Evolutionary conservation across 1,140 invertebrate species (phyloP).

Genomic region (Akabosia matsudoensis): DNA sequence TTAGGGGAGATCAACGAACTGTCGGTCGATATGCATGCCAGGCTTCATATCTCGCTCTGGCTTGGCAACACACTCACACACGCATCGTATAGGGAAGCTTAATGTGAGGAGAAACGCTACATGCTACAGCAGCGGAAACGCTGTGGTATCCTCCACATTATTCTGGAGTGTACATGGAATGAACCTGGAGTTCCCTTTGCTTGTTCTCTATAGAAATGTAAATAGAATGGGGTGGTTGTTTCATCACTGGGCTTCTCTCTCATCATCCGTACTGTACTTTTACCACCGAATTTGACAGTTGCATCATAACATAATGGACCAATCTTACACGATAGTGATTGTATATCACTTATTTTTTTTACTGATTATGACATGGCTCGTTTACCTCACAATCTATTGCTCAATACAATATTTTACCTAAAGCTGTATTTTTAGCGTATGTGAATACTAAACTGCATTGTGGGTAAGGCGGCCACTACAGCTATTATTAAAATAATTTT

Average conservation of each 20-base stretch:
- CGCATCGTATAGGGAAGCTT: background rate
- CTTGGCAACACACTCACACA: background rate
- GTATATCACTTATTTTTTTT: too few relatives aligned
- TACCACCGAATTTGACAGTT: too few relatives aligned
- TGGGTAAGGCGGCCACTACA: too few relatives aligned
- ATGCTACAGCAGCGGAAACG: background rate
- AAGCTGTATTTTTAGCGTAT: too few relatives aligned
- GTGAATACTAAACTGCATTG: too few relatives aligned
- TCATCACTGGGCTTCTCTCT: background rate
- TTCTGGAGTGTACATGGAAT: background rate
- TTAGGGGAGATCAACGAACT: constrained; percentile 20
- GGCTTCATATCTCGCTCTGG: background rate
- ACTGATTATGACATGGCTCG: too few relatives aligned
- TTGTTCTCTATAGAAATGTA: background rate
- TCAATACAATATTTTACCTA: too few relatives aligned
- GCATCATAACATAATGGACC: too few relatives aligned
- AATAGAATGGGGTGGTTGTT: background rate
- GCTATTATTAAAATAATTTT: too few relatives aligned
- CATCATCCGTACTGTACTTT: background rate
- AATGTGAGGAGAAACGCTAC: background rate
- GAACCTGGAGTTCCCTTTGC: background rate
- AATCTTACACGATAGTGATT: too few relatives aligned
- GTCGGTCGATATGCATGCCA: background rate
- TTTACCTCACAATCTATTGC: too few relatives aligned
- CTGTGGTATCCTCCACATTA: background rate